Evolutionary conservation across 1,140 invertebrate genomes (phyloP).

Genomic region (Drosophila ambigua): DNA sequence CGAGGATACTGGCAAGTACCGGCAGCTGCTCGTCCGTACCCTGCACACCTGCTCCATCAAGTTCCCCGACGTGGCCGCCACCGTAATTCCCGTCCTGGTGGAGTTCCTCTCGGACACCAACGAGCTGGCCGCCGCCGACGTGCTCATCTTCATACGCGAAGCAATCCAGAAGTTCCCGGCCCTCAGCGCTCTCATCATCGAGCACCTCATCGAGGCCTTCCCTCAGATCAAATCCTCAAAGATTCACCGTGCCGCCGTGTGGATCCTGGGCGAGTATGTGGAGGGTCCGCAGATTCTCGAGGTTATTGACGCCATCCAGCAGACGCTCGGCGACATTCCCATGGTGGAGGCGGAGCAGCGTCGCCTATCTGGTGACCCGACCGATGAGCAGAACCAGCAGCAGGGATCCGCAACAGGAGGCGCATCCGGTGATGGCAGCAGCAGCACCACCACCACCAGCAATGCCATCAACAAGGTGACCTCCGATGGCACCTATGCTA

Average conservation of each 20-base stretch:
- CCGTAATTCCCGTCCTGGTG: constrained; percentile 96
- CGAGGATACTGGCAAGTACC: constrained; percentile 97
- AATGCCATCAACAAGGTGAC: constrained; percentile 87
- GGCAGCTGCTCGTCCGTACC: constrained; percentile 97
- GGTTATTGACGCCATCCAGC: constrained; percentile 90
- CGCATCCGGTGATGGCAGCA: constrained; percentile 17
- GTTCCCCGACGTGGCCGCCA: constrained; percentile 98
- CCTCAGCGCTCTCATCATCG: constrained; percentile 91
- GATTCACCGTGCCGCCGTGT: constrained; percentile 97
- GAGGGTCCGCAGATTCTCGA: constrained; percentile 91
- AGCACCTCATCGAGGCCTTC: constrained; percentile 92
- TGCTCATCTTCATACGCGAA: constrained; percentile 97
- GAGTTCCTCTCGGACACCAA: constrained; percentile 98
- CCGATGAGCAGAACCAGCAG: constrained; percentile 83
- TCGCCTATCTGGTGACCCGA: constrained; percentile 88
- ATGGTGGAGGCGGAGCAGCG: constrained; percentile 95
- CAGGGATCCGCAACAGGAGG: constrained; percentile 24
- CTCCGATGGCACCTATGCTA: constrained; percentile 99
- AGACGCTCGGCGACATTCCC: constrained; percentile 93
- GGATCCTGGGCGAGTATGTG: constrained; percentile 99
- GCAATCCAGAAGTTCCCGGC: constrained; percentile 96
- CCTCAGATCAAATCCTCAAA: constrained; percentile 92
- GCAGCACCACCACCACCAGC: constrained; percentile 25
- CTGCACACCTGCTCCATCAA: constrained; percentile 97
- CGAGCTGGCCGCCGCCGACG: constrained; percentile 96